Evolutionary conservation across 2,888 invertebrate genomes (phyloP).

Genomic region (Achlya flavicornis): DNA sequence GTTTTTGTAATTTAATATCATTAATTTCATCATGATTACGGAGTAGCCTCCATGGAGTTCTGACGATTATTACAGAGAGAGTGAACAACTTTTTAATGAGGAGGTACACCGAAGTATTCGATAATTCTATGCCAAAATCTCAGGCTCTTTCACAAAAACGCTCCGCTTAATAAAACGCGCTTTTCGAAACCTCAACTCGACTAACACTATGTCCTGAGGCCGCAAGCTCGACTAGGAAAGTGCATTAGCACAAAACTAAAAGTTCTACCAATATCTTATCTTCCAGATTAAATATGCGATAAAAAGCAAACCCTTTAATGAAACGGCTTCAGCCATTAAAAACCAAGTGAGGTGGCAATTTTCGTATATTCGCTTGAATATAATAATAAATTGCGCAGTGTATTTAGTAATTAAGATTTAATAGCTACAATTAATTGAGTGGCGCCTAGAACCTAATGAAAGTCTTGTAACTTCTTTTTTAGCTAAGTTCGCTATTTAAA

Average conservation of each 20-base stretch:
- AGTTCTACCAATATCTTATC: conserved; percentile 30
- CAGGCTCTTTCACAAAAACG: not conserved
- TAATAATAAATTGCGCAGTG: not conserved
- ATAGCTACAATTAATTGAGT: not conserved
- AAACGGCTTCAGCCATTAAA: not conserved
- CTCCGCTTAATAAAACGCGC: not conserved
- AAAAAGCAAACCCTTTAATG: conserved; percentile 16
- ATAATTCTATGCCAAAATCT: too few relatives aligned
- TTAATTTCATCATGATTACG: too few relatives aligned
- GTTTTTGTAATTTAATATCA: too few relatives aligned
- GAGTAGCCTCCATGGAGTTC: too few relatives aligned
- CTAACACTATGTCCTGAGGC: conserved; percentile 35
- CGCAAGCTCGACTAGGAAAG: conserved; percentile 51
- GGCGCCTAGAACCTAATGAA: not conserved
- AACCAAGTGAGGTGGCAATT: not conserved
- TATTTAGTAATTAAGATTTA: not conserved
- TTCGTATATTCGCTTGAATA: not conserved
- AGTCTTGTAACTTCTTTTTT: not conserved
- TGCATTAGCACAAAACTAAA: conserved; percentile 55
- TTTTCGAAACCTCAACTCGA: conserved; percentile 17
- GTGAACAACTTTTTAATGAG: too few relatives aligned
- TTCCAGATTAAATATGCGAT: conserved; percentile 26
- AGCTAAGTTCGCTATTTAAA: not conserved
- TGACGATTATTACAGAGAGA: too few relatives aligned
- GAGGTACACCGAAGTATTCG: too few relatives aligned